A percentile compares a stretch with the other conserved stretches of the same genome.
Conservation (phyloP, 2,888 invertebrate genomes). For the Dasysyrphus tricinctus region DNA sequence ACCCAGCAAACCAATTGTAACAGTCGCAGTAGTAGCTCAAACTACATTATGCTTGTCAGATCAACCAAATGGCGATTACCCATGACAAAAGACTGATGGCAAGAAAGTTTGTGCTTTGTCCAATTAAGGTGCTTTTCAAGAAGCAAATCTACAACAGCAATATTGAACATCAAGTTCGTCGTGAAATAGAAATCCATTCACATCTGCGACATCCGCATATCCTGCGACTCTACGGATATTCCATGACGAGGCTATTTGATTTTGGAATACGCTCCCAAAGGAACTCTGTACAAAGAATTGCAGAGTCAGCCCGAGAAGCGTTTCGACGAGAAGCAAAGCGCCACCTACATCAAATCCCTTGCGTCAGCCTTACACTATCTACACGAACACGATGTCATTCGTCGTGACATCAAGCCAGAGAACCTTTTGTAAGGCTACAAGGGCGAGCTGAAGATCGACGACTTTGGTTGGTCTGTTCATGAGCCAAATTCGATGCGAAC, state of each 20-base stretch:
- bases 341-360: conserved; percentile 93
- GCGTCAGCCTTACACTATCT: too few relatives aligned
- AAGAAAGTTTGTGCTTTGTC: conserved; percentile 89
- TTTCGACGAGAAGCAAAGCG: conserved; percentile 91
- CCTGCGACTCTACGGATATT: conserved; percentile 96
- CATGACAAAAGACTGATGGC: conserved; percentile 59
- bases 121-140: conserved; percentile 96
- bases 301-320: conserved; percentile 88
- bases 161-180: conserved; percentile 96
- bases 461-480: too few relatives aligned
- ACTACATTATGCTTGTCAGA: conserved; percentile 25
- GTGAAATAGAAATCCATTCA: too few relatives aligned
- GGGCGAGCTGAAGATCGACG: too few relatives aligned
- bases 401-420: too few relatives aligned
- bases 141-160: too few relatives aligned
- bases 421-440: too few relatives aligned
- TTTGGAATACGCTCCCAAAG: conserved; percentile 95
- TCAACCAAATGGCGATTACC: neutral
- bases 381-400: too few relatives aligned
- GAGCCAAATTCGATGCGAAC: too few relatives aligned
- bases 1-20: neutral
- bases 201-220: conserved; percentile 98
- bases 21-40: neutral
- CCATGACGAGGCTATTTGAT: conserved; percentile 96
- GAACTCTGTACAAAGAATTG: too few relatives aligned